Evolutionary conservation across 2,888 invertebrate genomes (phyloP).

Genomic region (Pterostichus niger): DNA sequence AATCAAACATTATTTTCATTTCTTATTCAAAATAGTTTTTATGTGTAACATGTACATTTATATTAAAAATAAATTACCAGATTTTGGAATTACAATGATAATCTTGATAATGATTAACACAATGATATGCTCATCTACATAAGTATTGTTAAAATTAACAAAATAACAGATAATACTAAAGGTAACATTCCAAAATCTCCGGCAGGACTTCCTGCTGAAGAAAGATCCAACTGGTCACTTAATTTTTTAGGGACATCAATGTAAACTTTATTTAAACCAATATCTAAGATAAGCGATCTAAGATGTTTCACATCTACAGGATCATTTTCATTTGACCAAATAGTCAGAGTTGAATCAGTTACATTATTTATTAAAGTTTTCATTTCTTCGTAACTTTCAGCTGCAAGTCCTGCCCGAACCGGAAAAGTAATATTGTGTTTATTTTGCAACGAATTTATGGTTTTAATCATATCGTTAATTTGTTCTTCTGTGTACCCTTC

Average conservation of each 20-base stretch:
- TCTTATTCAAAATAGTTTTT: conserved; percentile 9
- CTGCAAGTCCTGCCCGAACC: conserved; percentile 85
- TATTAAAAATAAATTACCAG: conserved; percentile 30
- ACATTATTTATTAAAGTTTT: conserved; percentile 80
- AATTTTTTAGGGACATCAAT: conserved; percentile 87
- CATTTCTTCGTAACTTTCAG: conserved; percentile 82
- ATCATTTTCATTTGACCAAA: conserved; percentile 88
- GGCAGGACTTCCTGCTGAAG: conserved; percentile 16
- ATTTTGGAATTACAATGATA: background rate
- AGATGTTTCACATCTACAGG: conserved; percentile 83
- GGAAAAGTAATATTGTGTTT: conserved; percentile 90
- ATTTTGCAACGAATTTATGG: conserved; percentile 77
- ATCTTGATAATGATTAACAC: conserved; percentile 11
- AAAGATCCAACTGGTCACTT: conserved; percentile 78
- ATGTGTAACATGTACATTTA: conserved; percentile 16
- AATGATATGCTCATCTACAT: conserved; percentile 1
- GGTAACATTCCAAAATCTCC: background rate
- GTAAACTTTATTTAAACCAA: conserved; percentile 85
- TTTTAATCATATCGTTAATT: conserved; percentile 84
- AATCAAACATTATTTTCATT: no score
- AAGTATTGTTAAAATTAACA: conserved; percentile 10
- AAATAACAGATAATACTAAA: conserved; percentile 1
- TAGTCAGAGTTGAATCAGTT: conserved; percentile 84
- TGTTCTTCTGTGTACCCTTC: conserved; percentile 83
- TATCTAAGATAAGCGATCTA: conserved; percentile 82